Evolutionary conservation across 2,113 vertebrate species (phyloP).

Genomic region (Lichenostomus cassidix): DNA sequence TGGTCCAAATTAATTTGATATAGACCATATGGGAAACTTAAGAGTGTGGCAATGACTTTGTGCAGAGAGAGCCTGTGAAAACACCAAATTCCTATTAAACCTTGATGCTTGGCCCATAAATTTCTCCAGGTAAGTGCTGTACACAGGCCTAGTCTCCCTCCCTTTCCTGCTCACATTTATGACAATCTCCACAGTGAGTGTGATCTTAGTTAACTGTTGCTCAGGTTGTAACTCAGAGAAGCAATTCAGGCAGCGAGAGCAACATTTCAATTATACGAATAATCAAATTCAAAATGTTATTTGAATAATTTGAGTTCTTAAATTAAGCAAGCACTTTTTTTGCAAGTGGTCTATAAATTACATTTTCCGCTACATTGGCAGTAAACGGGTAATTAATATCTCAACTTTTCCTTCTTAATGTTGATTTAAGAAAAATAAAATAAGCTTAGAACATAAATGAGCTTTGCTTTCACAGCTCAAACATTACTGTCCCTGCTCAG

Average conservation of each 20-base stretch:
- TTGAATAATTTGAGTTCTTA: slow-evolving; percentile 89
- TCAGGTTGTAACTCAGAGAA: slow-evolving; percentile 70
- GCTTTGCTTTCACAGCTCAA: slow-evolving; percentile 57
- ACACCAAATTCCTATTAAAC: not conserved
- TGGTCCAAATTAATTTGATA: not conserved
- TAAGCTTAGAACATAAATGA: slow-evolving; percentile 75
- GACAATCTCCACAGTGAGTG: slow-evolving; percentile 26
- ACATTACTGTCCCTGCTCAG: slow-evolving; percentile 42
- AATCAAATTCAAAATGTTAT: slow-evolving; percentile 92
- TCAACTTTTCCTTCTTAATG: slow-evolving; percentile 88
- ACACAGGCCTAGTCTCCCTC: not conserved
- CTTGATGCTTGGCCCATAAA: not conserved
- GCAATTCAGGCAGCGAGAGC: slow-evolving; percentile 67
- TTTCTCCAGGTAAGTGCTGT: slow-evolving; percentile 19
- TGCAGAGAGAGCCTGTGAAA: not conserved
- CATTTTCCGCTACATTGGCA: slow-evolving; percentile 97
- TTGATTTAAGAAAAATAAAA: slow-evolving; percentile 84
- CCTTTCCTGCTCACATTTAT: not conserved
- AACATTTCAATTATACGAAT: slow-evolving; percentile 86
- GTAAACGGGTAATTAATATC: slow-evolving; percentile 97
- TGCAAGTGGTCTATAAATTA: slow-evolving; percentile 92
- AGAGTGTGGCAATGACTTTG: not conserved
- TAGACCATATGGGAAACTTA: not conserved
- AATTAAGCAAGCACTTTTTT: slow-evolving; percentile 84
- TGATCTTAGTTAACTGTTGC: slow-evolving; percentile 75